Evolutionary conservation across 2,113 vertebrate genomes (phyloP), one percentile per base, ranked within the genome.

Genomic region (Ahaetulla prasina): DNA sequence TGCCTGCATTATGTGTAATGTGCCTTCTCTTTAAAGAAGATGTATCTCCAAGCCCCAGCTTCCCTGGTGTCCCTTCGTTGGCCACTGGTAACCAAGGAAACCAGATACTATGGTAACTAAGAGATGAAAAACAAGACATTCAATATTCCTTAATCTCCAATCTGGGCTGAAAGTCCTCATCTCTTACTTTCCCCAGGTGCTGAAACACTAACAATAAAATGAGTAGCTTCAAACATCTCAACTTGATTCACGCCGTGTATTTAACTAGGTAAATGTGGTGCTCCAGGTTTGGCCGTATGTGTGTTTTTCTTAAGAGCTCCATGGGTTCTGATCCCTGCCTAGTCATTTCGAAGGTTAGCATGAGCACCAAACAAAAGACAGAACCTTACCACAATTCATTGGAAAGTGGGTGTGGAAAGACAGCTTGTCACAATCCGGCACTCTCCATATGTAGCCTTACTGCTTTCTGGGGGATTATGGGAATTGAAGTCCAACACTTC

Each of bases 61-160:
- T 95, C 93, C 96, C 93, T 92, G 91, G 85, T 96, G 96, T 97
- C 96, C 97, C 93, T 96, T 97, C 96, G 94, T 96, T 97, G 97
- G 96, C 95, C 97, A 96, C 94, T 10, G 94, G 98, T 98, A 97
- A 97, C 98, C 98, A 97, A 95, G 98, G 98, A 97, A 97, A 98
- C 98, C 2, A 95, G 97, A 96, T 96, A 50, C 97, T 97, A 97
- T 98, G 97, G 97, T 95, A 98, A 98, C 97, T 97, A 89, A 47
- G 92, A 92, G 93, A 97, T 94, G 91, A 96, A 74, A 96, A 95
- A 94, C 86, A 94, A 96, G 60, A 93, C 91, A 85, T 91, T 92
- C 90, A 1, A 25, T 92, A 95, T 93, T 94, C 89, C 93, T 96
- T 93, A 89, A 95, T 94, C 23, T 84, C 94, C 91, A 95, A 68